phyloP scores from a whole-genome alignment of 2,888 invertebrate genomes.

The Ferrisia virgata region DNA sequence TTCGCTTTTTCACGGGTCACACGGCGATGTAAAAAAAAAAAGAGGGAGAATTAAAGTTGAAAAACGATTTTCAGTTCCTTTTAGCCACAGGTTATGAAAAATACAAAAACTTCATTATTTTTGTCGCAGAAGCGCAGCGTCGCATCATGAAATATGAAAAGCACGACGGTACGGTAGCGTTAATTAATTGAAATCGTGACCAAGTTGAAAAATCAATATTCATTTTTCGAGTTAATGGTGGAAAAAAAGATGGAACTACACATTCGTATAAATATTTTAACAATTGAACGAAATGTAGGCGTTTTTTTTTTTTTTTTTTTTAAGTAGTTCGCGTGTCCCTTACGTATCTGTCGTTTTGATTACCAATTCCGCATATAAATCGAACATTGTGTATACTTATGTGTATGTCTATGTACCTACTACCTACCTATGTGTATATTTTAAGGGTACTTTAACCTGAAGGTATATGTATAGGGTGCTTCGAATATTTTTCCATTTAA shows the following conservation, averaged over 20 bases:
- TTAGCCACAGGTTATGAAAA: background rate
- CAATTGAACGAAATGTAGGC: background rate
- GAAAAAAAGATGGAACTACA: background rate
- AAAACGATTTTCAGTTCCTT: background rate
- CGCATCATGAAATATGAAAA: background rate
- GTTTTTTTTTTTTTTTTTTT: background rate
- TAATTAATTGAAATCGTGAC: conserved; percentile 3
- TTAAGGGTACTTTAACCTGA: too few relatives aligned
- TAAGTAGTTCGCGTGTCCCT: background rate
- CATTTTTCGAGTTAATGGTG: background rate
- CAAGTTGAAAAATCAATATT: background rate
- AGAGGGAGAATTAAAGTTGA: background rate
- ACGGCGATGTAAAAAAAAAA: background rate
- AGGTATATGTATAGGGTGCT: too few relatives aligned
- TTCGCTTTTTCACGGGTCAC: too few relatives aligned
- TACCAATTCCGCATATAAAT: background rate
- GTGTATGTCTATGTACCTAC: too few relatives aligned
- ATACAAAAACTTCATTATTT: background rate
- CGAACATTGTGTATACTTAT: too few relatives aligned
- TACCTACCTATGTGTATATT: too few relatives aligned
- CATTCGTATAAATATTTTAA: background rate
- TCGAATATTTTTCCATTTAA: too few relatives aligned
- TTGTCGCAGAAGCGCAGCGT: background rate
- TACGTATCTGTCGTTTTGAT: background rate
- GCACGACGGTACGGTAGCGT: background rate